A percentile compares a stretch with the other conserved stretches of the same genome.
phyloP scores from a whole-genome alignment of 2,888 invertebrate species.

The Pyrgus malvae region DNA sequence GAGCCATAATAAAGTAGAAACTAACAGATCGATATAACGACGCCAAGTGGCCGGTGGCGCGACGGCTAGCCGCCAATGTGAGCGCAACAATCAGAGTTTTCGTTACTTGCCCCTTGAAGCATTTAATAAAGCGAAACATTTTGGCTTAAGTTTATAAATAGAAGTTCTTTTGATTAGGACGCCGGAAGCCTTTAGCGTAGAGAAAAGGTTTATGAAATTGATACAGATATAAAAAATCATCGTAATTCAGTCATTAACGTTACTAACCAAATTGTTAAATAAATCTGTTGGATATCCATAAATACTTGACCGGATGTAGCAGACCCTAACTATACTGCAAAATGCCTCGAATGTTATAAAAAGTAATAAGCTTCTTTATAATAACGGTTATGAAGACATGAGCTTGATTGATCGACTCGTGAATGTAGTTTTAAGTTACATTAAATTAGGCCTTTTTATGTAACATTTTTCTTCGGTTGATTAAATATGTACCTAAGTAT shows the following conservation, averaged over 20 bases:
- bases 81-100: slow-evolving; percentile 47
- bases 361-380: slow-evolving; percentile 4
- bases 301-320: not conserved
- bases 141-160: slow-evolving; percentile 2
- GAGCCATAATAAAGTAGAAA: slow-evolving; percentile 46
- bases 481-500: not conserved
- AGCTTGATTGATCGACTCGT: slow-evolving; percentile 6
- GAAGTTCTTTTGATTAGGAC: not conserved
- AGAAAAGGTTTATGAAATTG: too few species aligned
- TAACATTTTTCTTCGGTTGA: not conserved
- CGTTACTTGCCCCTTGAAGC: slow-evolving; percentile 36
- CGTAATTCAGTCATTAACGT: too few species aligned
- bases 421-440: not conserved
- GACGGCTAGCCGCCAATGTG: slow-evolving; percentile 44
- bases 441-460: slow-evolving; percentile 4
- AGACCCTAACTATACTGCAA: not conserved
- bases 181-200: not conserved
- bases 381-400: slow-evolving; percentile 1
- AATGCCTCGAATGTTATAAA: not conserved
- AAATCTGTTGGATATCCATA: too few species aligned
- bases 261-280: too few species aligned
- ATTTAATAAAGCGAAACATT: slow-evolving; percentile 42
- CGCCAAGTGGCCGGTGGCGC: slow-evolving; percentile 62
- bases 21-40: slow-evolving; percentile 67
- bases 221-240: too few species aligned